Evolutionary conservation across 1,140 invertebrate species (phyloP), one percentile per base, ranked within the genome.

Genomic region (Drosophila willistoni): DNA sequence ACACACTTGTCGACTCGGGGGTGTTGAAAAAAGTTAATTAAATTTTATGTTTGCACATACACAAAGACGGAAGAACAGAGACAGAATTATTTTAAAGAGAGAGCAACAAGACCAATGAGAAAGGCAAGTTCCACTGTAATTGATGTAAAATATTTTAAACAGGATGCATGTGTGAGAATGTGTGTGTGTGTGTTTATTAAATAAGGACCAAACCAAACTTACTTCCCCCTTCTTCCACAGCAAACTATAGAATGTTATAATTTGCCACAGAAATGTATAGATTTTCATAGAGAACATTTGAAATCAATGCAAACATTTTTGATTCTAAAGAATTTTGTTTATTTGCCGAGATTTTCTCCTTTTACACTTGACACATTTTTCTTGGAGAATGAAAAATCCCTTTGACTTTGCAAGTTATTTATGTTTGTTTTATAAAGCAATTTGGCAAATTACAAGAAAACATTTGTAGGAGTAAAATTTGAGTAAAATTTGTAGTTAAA

Each of bases 11-110:
- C 19, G 14, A 33, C 42, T 56, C 13, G 42, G 14, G 55, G 36
- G 29, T 44, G 51, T 36, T 56, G 54, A 54, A 82, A 82, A 87
- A 82, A 86, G 79, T 87, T 89, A 87, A 87, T 89, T 87, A 89
- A 87, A 89, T 87, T 89, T 86, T 72, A 79, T 86, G 76, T 87
- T 79, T 86, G 83, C 82, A 78, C 60, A 66, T 60, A 42, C 42
- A 17, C 62, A 44, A 25, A 57, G n/a, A 63, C 47, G 59, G 44
- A 51, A 19, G 56, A 57, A 12, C 17, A 51, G 44, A 19, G 39
- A 59, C 60, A 39, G 36, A 39, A 5, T 13, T 39, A 39, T 39
- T 39, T 39, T 39, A 39, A 39, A 39, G 36, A 13, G 36, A 13
- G 36, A 13, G 34, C 56, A 78, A 68, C 71, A 74, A 74, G 74